Evolutionary conservation across 2,888 invertebrate genomes (phyloP), one percentile per base, ranked within the genome.

Genomic region (Mongoloraphidia duomilia): DNA sequence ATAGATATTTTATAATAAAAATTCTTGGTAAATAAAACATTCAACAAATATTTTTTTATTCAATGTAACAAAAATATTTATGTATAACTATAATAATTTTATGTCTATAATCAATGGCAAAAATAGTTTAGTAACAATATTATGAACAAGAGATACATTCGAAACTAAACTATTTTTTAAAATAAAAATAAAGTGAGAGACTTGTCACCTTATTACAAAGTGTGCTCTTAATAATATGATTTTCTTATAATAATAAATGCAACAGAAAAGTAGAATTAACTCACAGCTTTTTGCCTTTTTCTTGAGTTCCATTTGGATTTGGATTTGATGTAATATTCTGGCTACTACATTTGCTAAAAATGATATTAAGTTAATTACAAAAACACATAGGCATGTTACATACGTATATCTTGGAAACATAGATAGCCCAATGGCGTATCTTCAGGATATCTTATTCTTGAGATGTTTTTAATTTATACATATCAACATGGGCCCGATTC

Each of bases 161-260:
- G 26, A 26, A 26, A 26, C 26, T 26, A 26, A 26, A 26, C 26
- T 26, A 26, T 26, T 26, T 26, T 26, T 26, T 26, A 5, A 26
- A 26, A 26, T 26, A 26, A 26, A 26, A 6, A 26, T 26, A 26
- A 26, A 26, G 26, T 26, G 26, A 26, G 26, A 26, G 26, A 26
- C 26, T 26, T 26, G 26, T 26, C 26, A 26, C 26, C 26, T 26
- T 26, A 26, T 26, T 26, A 26, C 26, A 26, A 26, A 26, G 26
- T 26, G 26, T 26, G 26, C 26, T 26, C 40, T 39, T 11, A 39
- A 39, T 14, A 39, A 39, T 26, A 26, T 26, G 26, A 26, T 26
- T 43, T 13, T 13, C 43, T 43, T 43, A 43, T 43, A 34, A 17
- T 43, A 44, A 34, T 44, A 44, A 44, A 37, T 44, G 44, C 44